Conservation (phyloP, 2,113 vertebrate genomes). For the Epinephelus fuscoguttatus region DNA sequence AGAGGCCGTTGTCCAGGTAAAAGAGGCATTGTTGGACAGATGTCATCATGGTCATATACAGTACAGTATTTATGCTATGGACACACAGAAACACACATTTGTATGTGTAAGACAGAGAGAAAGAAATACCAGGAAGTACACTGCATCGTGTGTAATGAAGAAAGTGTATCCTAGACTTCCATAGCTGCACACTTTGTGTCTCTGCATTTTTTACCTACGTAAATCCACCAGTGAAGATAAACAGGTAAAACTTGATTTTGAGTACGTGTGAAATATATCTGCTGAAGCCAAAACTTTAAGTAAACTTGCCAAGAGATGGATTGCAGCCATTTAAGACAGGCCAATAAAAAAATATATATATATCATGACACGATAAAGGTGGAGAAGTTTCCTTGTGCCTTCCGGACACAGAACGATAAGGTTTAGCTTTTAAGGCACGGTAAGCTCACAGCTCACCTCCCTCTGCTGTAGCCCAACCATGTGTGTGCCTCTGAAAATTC, state of each 20-base stretch:
- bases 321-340: constrained; percentile 3
- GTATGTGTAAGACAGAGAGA: background rate
- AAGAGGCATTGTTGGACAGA: background rate
- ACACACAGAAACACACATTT: background rate
- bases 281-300: background rate
- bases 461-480: constrained; percentile 5
- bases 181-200: too few species aligned
- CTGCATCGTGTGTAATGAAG: background rate
- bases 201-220: background rate
- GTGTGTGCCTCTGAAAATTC: constrained; percentile 32
- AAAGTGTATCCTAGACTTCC: background rate
- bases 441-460: constrained; percentile 21
- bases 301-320: background rate
- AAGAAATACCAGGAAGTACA: background rate
- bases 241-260: background rate
- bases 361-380: background rate
- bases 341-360: background rate
- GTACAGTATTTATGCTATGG: too few species aligned
- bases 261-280: background rate
- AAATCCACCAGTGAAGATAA: background rate
- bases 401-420: constrained; percentile 31
- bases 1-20: background rate
- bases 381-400: constrained; percentile 15
- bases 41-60: background rate
- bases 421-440: constrained; percentile 11